Conservation (phyloP, 2,797 vertebrate genomes). For the Taenioides sp. region DNA sequence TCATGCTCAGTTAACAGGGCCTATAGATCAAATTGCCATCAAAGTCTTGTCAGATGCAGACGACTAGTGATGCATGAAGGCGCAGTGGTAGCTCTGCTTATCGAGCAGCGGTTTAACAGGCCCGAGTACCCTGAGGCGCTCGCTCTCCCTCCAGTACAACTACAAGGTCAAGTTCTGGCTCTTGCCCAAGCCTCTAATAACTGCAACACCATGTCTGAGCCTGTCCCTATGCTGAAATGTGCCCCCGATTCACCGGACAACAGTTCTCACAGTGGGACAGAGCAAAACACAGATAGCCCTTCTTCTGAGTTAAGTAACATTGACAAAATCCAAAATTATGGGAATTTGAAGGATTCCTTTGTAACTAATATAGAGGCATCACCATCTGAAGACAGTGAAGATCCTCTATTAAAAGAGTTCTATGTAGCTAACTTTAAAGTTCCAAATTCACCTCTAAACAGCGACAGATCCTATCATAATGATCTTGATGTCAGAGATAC, state of each 20-base stretch:
- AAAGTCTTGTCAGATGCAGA: conserved; percentile 9
- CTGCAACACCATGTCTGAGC: conserved; percentile 49
- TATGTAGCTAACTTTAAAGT: neutral
- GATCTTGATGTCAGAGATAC: neutral
- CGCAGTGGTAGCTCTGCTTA: conserved; percentile 25
- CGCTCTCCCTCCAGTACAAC: conserved; percentile 28
- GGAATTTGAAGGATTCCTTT: neutral
- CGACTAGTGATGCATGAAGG: conserved; percentile 32
- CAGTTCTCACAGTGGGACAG: conserved; percentile 10
- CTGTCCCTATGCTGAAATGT: conserved; percentile 25
- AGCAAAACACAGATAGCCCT: conserved; percentile 17
- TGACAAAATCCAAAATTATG: conserved; percentile 18
- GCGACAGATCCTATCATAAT: conserved; percentile 9
- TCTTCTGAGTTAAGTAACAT: neutral
- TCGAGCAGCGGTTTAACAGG: conserved; percentile 32
- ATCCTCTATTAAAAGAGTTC: neutral
- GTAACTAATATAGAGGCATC: neutral
- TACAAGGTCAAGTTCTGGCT: conserved; percentile 31
- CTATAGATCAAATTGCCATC: neutral
- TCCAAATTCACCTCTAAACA: conserved; percentile 13
- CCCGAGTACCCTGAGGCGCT: conserved; percentile 32
- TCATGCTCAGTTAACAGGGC: conserved; percentile 1
- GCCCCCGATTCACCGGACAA: conserved; percentile 2
- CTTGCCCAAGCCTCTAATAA: conserved; percentile 16
- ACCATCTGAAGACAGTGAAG: conserved; percentile 13